phyloP scores from a whole-genome alignment of 2,113 vertebrate genomes.

The Sceloporus tristichus region DNA sequence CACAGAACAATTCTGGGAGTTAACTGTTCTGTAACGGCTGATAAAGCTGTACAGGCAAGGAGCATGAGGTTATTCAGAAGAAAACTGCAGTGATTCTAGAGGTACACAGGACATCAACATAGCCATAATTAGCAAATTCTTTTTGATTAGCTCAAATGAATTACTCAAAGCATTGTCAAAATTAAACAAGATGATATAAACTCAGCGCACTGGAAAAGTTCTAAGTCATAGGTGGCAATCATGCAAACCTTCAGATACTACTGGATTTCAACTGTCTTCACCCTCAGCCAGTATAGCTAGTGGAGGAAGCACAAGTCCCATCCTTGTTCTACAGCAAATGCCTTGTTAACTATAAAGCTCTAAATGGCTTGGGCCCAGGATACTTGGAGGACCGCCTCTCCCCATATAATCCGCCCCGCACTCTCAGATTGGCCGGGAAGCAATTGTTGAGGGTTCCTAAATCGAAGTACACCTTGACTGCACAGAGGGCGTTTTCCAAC shows the following conservation, averaged over 20 bases:
- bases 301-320: too few species aligned
- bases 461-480: too few species aligned
- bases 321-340: not conserved
- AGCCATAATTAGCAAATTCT: not conserved
- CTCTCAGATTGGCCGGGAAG: too few species aligned
- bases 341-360: not conserved
- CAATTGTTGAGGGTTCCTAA: too few species aligned
- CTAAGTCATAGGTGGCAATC: not conserved
- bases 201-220: not conserved
- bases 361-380: too few species aligned
- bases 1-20: not conserved
- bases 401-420: too few species aligned
- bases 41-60: slow-evolving; percentile 15
- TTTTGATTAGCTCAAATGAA: not conserved
- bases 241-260: too few species aligned
- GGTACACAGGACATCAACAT: not conserved
- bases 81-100: fast-evolving
- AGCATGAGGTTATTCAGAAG: slow-evolving; percentile 30
- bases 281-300: too few species aligned
- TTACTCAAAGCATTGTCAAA: not conserved
- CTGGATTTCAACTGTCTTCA: too few species aligned
- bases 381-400: too few species aligned
- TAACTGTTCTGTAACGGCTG: not conserved
- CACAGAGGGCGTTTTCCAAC: too few species aligned
- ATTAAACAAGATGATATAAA: slow-evolving; percentile 10